phyloP scores from a whole-genome alignment of 2,888 invertebrate genomes.

The Calameuta idolon region DNA sequence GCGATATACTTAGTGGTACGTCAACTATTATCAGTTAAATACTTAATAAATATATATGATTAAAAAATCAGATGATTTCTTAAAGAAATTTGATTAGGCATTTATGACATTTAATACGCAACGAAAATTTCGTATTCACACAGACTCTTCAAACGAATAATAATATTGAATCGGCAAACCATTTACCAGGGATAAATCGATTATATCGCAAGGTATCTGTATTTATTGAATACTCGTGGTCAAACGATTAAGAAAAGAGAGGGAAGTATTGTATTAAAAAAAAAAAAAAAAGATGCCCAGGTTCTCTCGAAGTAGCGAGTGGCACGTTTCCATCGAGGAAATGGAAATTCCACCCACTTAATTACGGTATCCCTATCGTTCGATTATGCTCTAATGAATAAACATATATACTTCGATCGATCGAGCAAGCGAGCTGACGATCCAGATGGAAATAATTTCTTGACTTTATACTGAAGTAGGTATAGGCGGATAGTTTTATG shows the following conservation, averaged over 20 bases:
- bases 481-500: not conserved
- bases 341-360: not conserved
- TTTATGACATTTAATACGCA: not conserved
- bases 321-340: not conserved
- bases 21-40: not conserved
- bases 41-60: not conserved
- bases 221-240: not conserved
- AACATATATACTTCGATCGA: not conserved
- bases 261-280: not conserved
- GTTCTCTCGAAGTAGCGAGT: not conserved
- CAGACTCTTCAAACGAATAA: not conserved
- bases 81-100: not conserved
- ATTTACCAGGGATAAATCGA: not conserved
- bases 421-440: not conserved
- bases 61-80: not conserved
- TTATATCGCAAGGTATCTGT: not conserved
- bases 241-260: not conserved
- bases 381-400: constrained; percentile 8
- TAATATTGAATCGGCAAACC: not conserved
- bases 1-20: not conserved
- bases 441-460: constrained; percentile 17
- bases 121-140: not conserved
- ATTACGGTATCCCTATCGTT: not conserved
- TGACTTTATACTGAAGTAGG: not conserved
- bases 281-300: not conserved